Percentiles rank a stretch among this genome's conserved stretches.
Evolutionary conservation across 1,140 invertebrate genomes (phyloP).

Genomic region (Archegozetes longisetosus): DNA sequence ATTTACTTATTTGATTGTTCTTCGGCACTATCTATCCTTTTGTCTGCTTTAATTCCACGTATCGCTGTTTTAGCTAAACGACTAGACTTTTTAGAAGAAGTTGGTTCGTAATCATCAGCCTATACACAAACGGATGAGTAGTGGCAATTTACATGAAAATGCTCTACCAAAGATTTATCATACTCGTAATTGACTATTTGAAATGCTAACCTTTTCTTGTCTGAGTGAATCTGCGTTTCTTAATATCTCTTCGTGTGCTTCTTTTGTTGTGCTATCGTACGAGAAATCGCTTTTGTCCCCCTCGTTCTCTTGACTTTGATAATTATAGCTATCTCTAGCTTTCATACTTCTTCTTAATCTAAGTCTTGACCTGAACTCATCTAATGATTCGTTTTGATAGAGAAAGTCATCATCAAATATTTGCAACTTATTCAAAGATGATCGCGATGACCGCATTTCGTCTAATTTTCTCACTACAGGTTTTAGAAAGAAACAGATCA

Average conservation of each 20-base stretch:
- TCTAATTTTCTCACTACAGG: neutral
- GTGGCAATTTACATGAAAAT: neutral
- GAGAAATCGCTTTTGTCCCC: conserved; percentile 6
- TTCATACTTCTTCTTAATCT: neutral
- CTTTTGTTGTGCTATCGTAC: conserved; percentile 5
- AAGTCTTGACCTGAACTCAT: conserved; percentile 6
- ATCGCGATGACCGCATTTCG: neutral
- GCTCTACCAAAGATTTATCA: no score
- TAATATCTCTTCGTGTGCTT: conserved; percentile 11
- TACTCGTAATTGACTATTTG: neutral
- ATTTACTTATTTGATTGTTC: neutral
- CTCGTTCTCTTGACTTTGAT: neutral
- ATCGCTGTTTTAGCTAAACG: neutral
- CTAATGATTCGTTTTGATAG: neutral
- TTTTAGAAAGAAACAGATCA: neutral
- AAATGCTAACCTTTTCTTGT: neutral
- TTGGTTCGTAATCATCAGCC: neutral
- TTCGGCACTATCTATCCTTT: neutral
- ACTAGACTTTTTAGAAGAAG: neutral
- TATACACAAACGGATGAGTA: neutral
- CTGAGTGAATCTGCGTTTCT: conserved; percentile 5
- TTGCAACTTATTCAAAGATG: neutral
- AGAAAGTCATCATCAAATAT: neutral
- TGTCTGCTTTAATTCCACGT: neutral
- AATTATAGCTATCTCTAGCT: neutral